Conservation (phyloP, 2,888 invertebrate genomes). For the Physocephala rufipes region DNA sequence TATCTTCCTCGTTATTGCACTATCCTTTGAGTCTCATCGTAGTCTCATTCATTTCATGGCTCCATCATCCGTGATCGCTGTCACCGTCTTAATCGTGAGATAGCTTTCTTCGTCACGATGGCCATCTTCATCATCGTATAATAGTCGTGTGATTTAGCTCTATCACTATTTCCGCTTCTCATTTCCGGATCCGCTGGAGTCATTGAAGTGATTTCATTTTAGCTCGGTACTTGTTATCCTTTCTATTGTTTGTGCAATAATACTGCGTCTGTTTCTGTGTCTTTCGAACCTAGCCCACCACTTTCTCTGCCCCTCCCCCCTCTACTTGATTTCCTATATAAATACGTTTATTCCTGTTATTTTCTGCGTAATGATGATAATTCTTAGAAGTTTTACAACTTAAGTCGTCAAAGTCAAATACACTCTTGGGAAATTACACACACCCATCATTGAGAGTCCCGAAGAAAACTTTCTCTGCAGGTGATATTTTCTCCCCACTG, state of each 20-base stretch:
- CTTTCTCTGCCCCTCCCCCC: not conserved
- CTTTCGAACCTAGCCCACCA: no score
- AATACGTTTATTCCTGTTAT: not conserved
- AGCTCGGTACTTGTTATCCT: not conserved
- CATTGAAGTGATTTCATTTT: not conserved
- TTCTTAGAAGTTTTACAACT: conserved; percentile 65
- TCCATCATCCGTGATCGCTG: no score
- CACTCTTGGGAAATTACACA: conserved; percentile 64
- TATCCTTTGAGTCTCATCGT: no score
- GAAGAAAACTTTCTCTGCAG: conserved; percentile 34
- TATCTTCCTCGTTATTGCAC: not conserved
- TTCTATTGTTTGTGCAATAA: not conserved
- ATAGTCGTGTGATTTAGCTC: no score
- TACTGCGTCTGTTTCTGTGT: not conserved
- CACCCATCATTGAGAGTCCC: conserved; percentile 51
- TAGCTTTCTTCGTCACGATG: no score
- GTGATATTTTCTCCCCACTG: conserved; percentile 27
- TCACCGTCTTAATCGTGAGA: no score
- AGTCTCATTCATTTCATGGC: no score
- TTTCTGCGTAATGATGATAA: conserved; percentile 60
- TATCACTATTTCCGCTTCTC: no score
- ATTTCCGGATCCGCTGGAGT: not conserved
- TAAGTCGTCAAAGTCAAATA: conserved; percentile 65
- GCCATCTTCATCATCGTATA: no score
- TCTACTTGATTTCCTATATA: not conserved